phyloP scores from a whole-genome alignment of 2,797 vertebrate genomes.

The Somateria mollissima region DNA sequence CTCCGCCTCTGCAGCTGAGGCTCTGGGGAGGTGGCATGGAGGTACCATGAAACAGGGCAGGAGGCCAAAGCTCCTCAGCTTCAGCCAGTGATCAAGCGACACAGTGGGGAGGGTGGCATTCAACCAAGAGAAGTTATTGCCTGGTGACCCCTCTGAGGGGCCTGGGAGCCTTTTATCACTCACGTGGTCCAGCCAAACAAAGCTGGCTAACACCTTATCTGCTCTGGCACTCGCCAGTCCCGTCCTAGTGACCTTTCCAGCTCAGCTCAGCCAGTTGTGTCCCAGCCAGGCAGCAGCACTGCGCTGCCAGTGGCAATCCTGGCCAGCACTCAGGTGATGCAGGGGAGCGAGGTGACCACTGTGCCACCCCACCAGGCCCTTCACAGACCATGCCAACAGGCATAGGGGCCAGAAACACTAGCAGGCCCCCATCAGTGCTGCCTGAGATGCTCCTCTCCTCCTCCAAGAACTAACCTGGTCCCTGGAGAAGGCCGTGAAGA shows the following conservation, averaged over 20 bases:
- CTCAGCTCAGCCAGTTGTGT: background rate
- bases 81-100: background rate
- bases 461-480: constrained; percentile 87
- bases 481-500: constrained; percentile 92
- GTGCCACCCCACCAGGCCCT: background rate
- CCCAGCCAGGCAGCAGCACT: background rate
- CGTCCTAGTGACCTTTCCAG: background rate
- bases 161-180: constrained; percentile 11
- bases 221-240: background rate
- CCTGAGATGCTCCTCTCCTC: background rate
- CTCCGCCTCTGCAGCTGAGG: background rate
- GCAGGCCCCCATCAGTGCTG: background rate
- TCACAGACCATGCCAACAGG: background rate
- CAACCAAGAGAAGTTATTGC: background rate
- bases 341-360: background rate
- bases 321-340: background rate
- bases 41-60: background rate
- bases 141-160: background rate
- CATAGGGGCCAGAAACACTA: background rate
- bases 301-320: background rate
- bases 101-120: background rate
- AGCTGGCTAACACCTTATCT: background rate
- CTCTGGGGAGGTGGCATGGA: background rate
- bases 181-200: background rate
- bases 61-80: background rate